A percentile compares a stretch with the other conserved stretches of the same genome.
These are phyloP conservation scores for Phalacrocorax pelagicus DNA, from an alignment of 2,113 vertebrate species.

Conservation along the genomic window DNA sequence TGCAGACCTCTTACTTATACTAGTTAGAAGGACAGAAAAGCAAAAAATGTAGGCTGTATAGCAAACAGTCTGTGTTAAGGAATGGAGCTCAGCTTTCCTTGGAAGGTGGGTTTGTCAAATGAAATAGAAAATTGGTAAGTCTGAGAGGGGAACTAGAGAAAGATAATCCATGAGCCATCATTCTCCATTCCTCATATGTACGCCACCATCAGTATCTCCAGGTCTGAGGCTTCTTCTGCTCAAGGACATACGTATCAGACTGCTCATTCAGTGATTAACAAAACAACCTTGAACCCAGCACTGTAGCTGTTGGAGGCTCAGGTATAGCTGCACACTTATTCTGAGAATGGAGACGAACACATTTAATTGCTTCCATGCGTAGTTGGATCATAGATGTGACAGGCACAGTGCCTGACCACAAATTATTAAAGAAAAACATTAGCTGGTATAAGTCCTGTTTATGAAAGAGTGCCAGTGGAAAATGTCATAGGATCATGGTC, in stretches of 20 bases:
- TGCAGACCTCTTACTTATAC: neutral
- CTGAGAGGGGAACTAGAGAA: neutral
- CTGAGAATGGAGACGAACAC: neutral
- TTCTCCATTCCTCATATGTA: neutral
- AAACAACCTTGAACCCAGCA: neutral
- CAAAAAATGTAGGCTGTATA: neutral
- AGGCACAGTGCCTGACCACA: slow-evolving; percentile 39
- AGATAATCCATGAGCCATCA: neutral
- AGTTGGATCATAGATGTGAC: slow-evolving; percentile 4
- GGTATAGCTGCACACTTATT: neutral
- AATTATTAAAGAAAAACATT: slow-evolving; percentile 56
- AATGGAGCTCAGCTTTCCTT: neutral
- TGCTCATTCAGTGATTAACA: neutral
- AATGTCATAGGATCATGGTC: slow-evolving; percentile 25
- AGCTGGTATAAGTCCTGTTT: slow-evolving; percentile 34
- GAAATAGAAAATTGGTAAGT: neutral
- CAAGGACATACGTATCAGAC: neutral
- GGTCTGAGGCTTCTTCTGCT: neutral
- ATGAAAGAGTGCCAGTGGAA: slow-evolving; percentile 33
- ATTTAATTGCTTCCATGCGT: slow-evolving; percentile 33
- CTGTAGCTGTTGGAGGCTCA: neutral
- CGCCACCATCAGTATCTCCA: rapidly evolving
- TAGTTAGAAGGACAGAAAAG: neutral
- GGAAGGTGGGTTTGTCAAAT: neutral
- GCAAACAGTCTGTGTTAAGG: neutral